These are phyloP conservation scores for Thunnus albacares DNA, from an alignment of 2,797 vertebrate genomes.

Conservation along the genomic window DNA sequence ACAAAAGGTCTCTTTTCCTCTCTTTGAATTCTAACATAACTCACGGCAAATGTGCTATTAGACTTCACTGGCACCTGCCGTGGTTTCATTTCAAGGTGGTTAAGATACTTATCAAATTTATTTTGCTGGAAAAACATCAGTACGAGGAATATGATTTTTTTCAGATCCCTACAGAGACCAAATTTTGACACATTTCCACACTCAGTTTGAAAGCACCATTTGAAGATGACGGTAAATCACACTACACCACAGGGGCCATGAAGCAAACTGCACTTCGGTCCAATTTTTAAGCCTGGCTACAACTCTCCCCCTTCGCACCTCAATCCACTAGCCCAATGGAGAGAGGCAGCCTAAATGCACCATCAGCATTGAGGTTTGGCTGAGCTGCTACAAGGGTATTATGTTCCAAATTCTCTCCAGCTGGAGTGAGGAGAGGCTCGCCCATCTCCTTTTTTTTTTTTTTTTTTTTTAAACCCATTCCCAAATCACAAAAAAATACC, in stretches of 20 bases:
- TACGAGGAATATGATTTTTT: slow-evolving; percentile 39
- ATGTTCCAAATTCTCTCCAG: slow-evolving; percentile 85
- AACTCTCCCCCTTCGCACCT: slow-evolving; percentile 47
- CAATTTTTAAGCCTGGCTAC: slow-evolving; percentile 73
- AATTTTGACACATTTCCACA: slow-evolving; percentile 84
- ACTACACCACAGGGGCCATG: slow-evolving; percentile 75
- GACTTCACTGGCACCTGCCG: slow-evolving; percentile 59
- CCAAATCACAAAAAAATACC: slow-evolving; percentile 57
- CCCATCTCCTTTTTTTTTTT: slow-evolving; percentile 60
- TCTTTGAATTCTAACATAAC: slow-evolving; percentile 48
- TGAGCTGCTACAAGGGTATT: slow-evolving; percentile 78
- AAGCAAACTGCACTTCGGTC: slow-evolving; percentile 76
- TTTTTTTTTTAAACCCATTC: slow-evolving; percentile 47
- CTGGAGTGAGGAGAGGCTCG: slow-evolving; percentile 70
- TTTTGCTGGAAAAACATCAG: slow-evolving; percentile 66
- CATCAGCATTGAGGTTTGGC: slow-evolving; percentile 79
- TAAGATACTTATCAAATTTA: slow-evolving; percentile 74
- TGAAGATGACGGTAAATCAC: slow-evolving; percentile 81
- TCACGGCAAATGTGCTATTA: slow-evolving; percentile 53
- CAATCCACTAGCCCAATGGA: slow-evolving; percentile 70
- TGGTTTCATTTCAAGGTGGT: slow-evolving; percentile 75
- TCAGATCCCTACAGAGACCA: slow-evolving; percentile 67
- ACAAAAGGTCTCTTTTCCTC: slow-evolving; percentile 42
- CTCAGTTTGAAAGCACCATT: slow-evolving; percentile 84
- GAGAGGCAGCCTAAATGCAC: slow-evolving; percentile 73